A percentile compares a stretch with the other conserved stretches of the same genome.
Conservation (phyloP, 2,797 vertebrate species). For the Clarias pachynema region DNA sequence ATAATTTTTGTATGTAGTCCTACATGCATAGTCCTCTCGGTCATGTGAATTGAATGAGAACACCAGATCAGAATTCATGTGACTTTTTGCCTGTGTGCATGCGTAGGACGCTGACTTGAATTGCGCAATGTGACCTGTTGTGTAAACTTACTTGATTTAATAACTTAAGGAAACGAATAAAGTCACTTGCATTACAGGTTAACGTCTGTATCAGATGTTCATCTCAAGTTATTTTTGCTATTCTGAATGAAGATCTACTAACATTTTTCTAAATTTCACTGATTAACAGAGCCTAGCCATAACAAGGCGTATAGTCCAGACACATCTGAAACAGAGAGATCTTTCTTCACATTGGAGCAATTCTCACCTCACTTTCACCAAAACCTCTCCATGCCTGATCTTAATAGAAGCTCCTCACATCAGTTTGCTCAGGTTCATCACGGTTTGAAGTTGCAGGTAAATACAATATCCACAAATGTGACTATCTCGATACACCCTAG, state of each 20-base stretch:
- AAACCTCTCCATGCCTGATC: not conserved
- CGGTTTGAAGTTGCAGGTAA: not conserved
- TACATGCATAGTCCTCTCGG: too few relatives aligned
- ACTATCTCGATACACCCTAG: not conserved
- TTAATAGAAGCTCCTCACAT: too few relatives aligned
- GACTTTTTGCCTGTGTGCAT: too few relatives aligned
- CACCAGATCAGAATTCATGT: too few relatives aligned
- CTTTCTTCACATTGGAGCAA: not conserved
- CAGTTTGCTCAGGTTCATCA: not conserved
- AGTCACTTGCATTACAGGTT: not conserved
- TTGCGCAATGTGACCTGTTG: too few relatives aligned
- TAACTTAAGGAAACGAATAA: not conserved
- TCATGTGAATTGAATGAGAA: too few relatives aligned
- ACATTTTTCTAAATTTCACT: not conserved
- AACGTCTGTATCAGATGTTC: not conserved
- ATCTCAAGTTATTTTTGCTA: not conserved
- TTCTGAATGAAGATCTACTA: not conserved
- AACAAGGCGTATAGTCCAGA: not conserved
- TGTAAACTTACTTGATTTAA: not conserved
- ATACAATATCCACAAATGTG: too few relatives aligned
- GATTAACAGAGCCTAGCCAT: not conserved
- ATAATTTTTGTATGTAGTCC: too few relatives aligned
- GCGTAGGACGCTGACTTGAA: too few relatives aligned
- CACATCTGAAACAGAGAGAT: not conserved
- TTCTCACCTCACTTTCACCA: not conserved